Conservation (phyloP, 2,797 vertebrate species). For the Oreonectes daqikongensis region DNA sequence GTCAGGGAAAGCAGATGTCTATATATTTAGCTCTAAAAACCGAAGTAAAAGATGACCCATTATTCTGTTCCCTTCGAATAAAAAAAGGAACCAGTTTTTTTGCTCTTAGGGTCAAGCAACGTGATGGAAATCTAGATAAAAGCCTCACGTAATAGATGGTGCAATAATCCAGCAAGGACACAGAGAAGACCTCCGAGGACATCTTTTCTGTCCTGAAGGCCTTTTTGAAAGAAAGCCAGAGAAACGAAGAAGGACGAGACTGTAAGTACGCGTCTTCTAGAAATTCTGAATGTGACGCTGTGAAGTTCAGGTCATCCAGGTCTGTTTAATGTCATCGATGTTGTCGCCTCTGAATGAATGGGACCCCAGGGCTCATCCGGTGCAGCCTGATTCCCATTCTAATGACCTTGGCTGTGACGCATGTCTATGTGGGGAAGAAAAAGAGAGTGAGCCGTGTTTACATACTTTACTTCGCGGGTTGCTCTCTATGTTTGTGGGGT, state of each 20-base stretch:
- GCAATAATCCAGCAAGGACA: slow-evolving; percentile 26
- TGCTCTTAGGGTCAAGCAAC: slow-evolving; percentile 1
- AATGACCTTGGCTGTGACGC: slow-evolving; percentile 76
- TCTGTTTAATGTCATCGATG: slow-evolving; percentile 74
- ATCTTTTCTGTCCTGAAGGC: slow-evolving; percentile 12
- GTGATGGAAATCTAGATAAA: slow-evolving; percentile 16
- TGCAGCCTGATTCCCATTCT: slow-evolving; percentile 71
- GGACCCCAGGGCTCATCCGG: slow-evolving; percentile 76
- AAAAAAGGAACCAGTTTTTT: slow-evolving; percentile 3
- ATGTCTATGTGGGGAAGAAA: slow-evolving; percentile 57
- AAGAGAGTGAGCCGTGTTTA: slow-evolving; percentile 71
- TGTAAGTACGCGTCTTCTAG: slow-evolving; percentile 47
- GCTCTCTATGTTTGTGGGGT: slow-evolving; percentile 58
- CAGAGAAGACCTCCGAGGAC: background rate
- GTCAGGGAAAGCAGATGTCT: slow-evolving; percentile 66
- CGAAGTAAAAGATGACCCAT: background rate
- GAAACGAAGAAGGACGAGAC: background rate
- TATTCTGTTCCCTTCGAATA: slow-evolving; percentile 8
- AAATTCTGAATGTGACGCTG: slow-evolving; percentile 68
- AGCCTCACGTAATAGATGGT: background rate
- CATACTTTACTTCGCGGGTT: slow-evolving; percentile 69
- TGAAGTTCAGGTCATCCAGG: slow-evolving; percentile 76
- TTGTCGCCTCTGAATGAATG: slow-evolving; percentile 76
- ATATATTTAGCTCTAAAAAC: slow-evolving; percentile 57
- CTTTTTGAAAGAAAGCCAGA: slow-evolving; percentile 17